Evolutionary conservation across 1,140 invertebrate genomes (phyloP), one percentile per base, ranked within the genome.

Genomic region (Coelopa frigida): DNA sequence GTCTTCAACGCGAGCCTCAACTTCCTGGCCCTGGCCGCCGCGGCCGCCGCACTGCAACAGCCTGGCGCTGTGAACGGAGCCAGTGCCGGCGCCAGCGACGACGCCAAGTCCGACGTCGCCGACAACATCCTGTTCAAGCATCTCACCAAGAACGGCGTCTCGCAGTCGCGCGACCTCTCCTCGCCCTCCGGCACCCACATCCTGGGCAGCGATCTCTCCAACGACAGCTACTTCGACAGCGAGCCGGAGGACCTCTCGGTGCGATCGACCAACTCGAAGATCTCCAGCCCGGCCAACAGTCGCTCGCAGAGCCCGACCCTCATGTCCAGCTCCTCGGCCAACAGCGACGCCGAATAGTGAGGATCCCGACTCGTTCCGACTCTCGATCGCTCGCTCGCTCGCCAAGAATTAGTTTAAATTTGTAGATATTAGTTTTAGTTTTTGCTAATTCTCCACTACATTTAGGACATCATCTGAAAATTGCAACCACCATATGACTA

Each of bases 1-100:
- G 76, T 82, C 48, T 81, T 78, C 50, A 77, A 77, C 18, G 74
- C 63, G 21, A 61, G 70, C 7, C 38, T 69, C 6, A 66, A 66
- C 35, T 66, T 62, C 17, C 52, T 66, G 32, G 59, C 62, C 27
- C 54, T 65, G 8, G 55, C 56, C 11, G 62, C 62, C 12, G 58
- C 58, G 17, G 53, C 62, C 5, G 62, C 62, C 1, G 58, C 61
- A 1, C 52, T 65, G 39, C 54, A 65, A 32, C 53, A 59, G 2
- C 26, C 27, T 2, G 10, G 18, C 4, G 12, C 20, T 31, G 8
- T 22, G 41, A 72, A 68, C 46, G 70, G 68, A 32, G 69, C 68
- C 2, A 35, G 17, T 22, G 7, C 31, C 22, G n/a, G n/a, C n/a
- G n/a, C n/a, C n/a, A n/a, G n/a, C n/a, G n/a, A 23, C 10, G n/a